Evolutionary conservation across 1,140 invertebrate genomes (phyloP).

Genomic region (Drosophila kanapiae): DNA sequence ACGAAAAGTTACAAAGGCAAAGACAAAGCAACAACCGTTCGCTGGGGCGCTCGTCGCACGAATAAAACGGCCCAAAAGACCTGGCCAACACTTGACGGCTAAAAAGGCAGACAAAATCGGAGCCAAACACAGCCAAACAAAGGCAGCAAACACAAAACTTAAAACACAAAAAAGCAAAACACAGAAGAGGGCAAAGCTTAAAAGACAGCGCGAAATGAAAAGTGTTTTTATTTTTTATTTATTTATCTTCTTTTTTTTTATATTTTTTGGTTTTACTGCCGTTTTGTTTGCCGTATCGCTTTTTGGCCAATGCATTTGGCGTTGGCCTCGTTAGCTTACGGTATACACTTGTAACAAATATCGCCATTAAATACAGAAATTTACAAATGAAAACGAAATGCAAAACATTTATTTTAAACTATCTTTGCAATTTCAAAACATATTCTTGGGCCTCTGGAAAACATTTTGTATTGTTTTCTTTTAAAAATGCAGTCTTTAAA

Average conservation of each 20-base stretch:
- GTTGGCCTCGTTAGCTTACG: slow-evolving; percentile 54
- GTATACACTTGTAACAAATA: slow-evolving; percentile 4
- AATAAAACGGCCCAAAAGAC: slow-evolving; percentile 67
- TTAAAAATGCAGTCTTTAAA: too few relatives aligned
- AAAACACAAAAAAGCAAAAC: slow-evolving; percentile 29
- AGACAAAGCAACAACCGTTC: slow-evolving; percentile 81
- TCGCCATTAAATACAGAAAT: background rate
- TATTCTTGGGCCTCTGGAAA: too few relatives aligned
- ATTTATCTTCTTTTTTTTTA: slow-evolving; percentile 2
- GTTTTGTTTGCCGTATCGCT: slow-evolving; percentile 26
- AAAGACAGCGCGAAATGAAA: slow-evolving; percentile 47
- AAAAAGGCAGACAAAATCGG: slow-evolving; percentile 51
- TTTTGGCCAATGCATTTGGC: slow-evolving; percentile 75
- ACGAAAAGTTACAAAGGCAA: slow-evolving; percentile 20
- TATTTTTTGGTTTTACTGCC: slow-evolving; percentile 22
- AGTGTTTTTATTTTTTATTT: slow-evolving; percentile 39
- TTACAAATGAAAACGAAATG: too few relatives aligned
- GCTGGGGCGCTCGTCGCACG: slow-evolving; percentile 74
- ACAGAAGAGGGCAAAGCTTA: slow-evolving; percentile 6
- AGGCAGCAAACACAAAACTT: slow-evolving; percentile 34
- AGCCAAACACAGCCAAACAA: slow-evolving; percentile 53
- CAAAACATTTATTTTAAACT: too few relatives aligned
- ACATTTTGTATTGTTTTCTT: too few relatives aligned
- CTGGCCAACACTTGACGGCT: slow-evolving; percentile 58
- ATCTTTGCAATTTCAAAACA: too few relatives aligned